Evolutionary conservation across 2,797 vertebrate genomes (phyloP), one percentile per base, ranked within the genome.

Genomic region (Varecia variegata): DNA sequence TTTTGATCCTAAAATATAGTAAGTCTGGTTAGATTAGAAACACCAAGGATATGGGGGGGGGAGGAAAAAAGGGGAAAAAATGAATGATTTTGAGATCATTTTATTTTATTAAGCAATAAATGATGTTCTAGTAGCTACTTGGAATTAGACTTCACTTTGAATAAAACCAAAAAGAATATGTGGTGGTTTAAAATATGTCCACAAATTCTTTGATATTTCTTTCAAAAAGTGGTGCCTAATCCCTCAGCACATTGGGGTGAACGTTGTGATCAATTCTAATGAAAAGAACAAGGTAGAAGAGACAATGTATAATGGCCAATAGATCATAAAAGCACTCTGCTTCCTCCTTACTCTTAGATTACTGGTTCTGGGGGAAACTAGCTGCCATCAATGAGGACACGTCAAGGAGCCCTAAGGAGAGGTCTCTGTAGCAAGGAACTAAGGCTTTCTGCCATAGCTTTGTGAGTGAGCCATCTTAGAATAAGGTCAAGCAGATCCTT

Each of bases 111-210:
- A 92, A 32, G 30, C 56, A 67, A 67, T 67, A 67, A 27, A 88
- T 85, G 13, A 81, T 67, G 18, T 67, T 67, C 32, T 67, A 67
- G 8, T 35, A 88, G 30, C n/a, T 88, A 12, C 47, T 77, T 76
- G 14, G 17, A 93, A 96, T 84, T 89, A 81, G 83, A 82, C 27
- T 70, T 93, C 74, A 65, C 52, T 96, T 90, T 67, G 38, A 90
- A 73, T 93, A 81, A 79, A 84, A 95, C 10, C 76, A 52, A 62
- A 25, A 83, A 93, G 18, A 71, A 68, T 50, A 94, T 52, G 23
- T 47, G 18, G 21, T 47, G 23, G 21, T 65, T 95, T 82, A 74
- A 91, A 93, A 93, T 54, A 47, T 70, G 62, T 60, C 45, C 82
- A 96, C 6, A 86, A 45, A 82, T 79, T 88, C 35, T 86, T 88